These are phyloP conservation scores for Pachyramphus minor DNA, from an alignment of 2,113 vertebrate genomes.

Conservation along the genomic window DNA sequence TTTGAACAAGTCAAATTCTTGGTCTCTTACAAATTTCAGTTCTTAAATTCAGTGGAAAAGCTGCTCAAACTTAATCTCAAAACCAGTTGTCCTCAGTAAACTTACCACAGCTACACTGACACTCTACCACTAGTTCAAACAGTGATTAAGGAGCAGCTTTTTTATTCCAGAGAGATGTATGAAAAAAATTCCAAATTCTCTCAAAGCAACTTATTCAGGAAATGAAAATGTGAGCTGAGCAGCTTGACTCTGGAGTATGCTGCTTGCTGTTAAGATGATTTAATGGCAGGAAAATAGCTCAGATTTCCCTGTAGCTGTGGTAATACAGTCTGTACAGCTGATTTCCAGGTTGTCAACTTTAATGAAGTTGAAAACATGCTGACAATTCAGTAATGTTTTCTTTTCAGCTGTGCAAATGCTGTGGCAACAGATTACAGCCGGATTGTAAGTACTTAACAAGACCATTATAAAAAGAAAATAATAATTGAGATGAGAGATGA, in stretches of 20 bases:
- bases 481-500: constrained; percentile 14
- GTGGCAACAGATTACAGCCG: constrained; percentile 53
- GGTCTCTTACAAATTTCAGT: background rate
- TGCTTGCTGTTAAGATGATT: constrained; percentile 4
- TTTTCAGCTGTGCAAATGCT: constrained; percentile 59
- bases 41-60: background rate
- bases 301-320: background rate
- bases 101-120: background rate
- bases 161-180: background rate
- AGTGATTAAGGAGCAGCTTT: background rate
- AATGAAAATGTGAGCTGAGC: background rate
- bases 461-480: constrained; percentile 39
- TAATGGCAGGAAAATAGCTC: constrained; percentile 22
- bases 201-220: background rate
- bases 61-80: background rate
- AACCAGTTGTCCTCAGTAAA: background rate
- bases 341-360: constrained; percentile 64
- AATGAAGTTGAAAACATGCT: constrained; percentile 68
- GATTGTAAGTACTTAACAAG: constrained; percentile 43
- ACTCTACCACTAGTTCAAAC: background rate
- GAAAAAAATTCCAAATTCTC: background rate
- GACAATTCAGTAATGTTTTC: constrained; percentile 57
- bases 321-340: constrained; percentile 30
- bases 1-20: background rate
- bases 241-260: background rate